Base-by-base conservation (phyloP, 2,888 invertebrate species). In the Lasioglossum marginatum region DNA sequence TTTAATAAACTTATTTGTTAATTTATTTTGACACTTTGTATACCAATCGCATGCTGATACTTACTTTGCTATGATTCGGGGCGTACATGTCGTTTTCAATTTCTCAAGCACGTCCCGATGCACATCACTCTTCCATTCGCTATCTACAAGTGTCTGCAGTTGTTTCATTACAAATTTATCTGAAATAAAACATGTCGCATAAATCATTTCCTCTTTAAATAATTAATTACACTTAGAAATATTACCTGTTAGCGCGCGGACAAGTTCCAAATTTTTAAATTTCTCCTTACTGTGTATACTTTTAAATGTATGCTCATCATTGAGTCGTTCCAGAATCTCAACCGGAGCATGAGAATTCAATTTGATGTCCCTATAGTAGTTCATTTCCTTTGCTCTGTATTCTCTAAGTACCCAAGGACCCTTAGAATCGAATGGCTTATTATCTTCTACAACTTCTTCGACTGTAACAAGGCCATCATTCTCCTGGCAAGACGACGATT, bases 1-100 rank as follows among this genome's bases (percentile, higher is more conserved):
- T 10, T 68, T 12, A n/a, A 23, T 23, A 37, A 68, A 63, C 16
- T 37, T 12, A 37, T 66, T 43, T 43, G 43, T 43, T 43, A 43
- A 43, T 43, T 43, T 52, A 52, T 23, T 52, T 10, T 8, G 8
- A 8, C 23, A 52, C 8, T 3, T 8, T 52, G 52, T 23, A 52
- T 37, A 37, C 4, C 23, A 37, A 68, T 37, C 12, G 12, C 37
- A 37, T 68, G 12, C n/a, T 37, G 37, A 10, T 86, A 92, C 92
- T 80, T 82, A 94, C 93, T 91, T 91, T 19, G 94, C 92, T 78
- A 93, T 82, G 23, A 92, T 88, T 68, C 89, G 90, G 12, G 83
- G 80, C 60, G 89, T 88, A n/a, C 89, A 86, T 4, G 87, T 71
- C 37, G 79, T 79, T 6, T 79, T 45, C 23, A 95, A 82, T 81